These are phyloP conservation scores for Drosophila bipectinata DNA, from an alignment of 1,140 invertebrate species.

Conservation along the genomic window DNA sequence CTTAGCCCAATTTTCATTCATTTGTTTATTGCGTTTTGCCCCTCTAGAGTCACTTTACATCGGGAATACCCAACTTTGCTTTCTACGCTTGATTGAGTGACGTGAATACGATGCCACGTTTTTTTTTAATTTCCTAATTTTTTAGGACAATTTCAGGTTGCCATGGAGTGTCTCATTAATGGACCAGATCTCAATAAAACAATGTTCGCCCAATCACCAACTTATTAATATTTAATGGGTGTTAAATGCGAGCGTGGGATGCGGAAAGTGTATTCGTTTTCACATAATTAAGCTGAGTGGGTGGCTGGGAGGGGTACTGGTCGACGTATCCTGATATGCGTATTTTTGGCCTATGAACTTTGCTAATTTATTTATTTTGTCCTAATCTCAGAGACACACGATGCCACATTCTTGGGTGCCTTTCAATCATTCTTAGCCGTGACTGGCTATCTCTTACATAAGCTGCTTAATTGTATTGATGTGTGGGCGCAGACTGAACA, in stretches of 20 bases:
- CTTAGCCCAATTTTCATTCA: slow-evolving; percentile 39
- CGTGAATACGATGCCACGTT: not conserved
- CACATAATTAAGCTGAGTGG: slow-evolving; percentile 46
- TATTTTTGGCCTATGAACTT: slow-evolving; percentile 4
- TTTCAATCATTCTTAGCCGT: slow-evolving; percentile 11
- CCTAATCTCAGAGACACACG: not conserved
- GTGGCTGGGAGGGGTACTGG: not conserved
- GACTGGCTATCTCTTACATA: slow-evolving; percentile 32
- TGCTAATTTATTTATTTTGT: not conserved
- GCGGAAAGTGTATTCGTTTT: slow-evolving; percentile 27
- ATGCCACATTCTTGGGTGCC: not conserved
- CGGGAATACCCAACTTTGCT: slow-evolving; percentile 7
- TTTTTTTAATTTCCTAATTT: slow-evolving; percentile 13
- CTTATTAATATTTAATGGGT: slow-evolving; percentile 44
- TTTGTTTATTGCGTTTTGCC: slow-evolving; percentile 21
- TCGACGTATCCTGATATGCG: too few relatives aligned
- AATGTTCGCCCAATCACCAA: slow-evolving; percentile 18
- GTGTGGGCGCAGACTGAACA: not conserved
- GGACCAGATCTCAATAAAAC: slow-evolving; percentile 19
- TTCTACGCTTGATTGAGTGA: slow-evolving; percentile 23
- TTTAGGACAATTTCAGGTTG: slow-evolving; percentile 9
- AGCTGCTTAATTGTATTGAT: slow-evolving; percentile 32
- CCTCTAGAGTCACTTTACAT: slow-evolving; percentile 25
- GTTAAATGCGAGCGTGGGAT: slow-evolving; percentile 35
- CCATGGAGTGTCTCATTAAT: slow-evolving; percentile 7